These are phyloP conservation scores for Tenebrio molitor DNA, from an alignment of 1,140 invertebrate genomes.

Conservation along the genomic window DNA sequence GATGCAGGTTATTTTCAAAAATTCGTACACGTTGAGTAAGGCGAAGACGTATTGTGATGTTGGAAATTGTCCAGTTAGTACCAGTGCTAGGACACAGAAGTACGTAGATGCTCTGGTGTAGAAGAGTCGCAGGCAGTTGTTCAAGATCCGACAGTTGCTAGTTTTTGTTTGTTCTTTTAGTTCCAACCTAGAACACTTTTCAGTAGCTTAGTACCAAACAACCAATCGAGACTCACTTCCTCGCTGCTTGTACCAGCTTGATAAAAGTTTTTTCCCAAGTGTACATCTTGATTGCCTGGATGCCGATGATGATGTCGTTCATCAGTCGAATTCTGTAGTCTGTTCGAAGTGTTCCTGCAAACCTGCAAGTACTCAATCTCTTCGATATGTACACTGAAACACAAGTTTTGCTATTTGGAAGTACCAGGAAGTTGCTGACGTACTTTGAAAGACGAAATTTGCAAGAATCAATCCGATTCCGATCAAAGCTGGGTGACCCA, in stretches of 20 bases:
- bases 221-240: constrained; percentile 65
- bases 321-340: constrained; percentile 88
- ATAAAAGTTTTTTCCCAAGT: constrained; percentile 86
- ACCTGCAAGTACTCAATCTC: constrained; percentile 74
- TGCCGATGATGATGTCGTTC: constrained; percentile 90
- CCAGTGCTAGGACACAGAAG: not conserved
- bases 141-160: not conserved
- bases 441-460: constrained; percentile 84
- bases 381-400: constrained; percentile 77
- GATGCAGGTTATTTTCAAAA: not conserved
- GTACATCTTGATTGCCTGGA: constrained; percentile 93
- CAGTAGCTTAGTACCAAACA: not conserved
- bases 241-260: constrained; percentile 71
- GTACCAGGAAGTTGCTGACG: too few relatives aligned
- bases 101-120: not conserved
- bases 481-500: constrained; percentile 74
- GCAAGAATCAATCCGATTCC: constrained; percentile 80
- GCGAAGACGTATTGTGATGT: constrained; percentile 9
- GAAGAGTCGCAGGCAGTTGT: not conserved
- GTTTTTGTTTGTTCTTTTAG: not conserved
- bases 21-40: not conserved
- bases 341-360: constrained; percentile 77
- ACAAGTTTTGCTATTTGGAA: constrained; percentile 67
- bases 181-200: not conserved
- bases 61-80: not conserved